Base-by-base conservation (phyloP, 2,113 vertebrate genomes). In the Podocnemis expansa region DNA sequence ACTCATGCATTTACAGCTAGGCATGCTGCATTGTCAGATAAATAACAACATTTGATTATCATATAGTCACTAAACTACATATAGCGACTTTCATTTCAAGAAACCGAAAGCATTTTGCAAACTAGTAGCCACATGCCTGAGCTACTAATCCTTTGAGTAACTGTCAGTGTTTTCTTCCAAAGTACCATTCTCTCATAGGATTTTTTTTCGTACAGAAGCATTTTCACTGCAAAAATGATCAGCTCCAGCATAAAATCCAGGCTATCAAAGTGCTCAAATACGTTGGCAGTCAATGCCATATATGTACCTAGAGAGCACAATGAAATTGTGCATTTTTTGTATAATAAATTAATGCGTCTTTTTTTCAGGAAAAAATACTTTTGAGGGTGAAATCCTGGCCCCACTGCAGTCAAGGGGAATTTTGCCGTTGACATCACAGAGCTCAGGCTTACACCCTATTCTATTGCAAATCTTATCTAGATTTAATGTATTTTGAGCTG, bases 401-500 rank as follows among this genome's bases (percentile, higher is more conserved):
- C 82, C 38, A 89, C 86, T 78, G 56, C 56, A 63, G 89, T 84
- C 12, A 80, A 10, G 12, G 89, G 27, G 7, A 51, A 38, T 88
- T 93, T 93, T 88, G 54, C 55, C 38, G 91, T 55, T 43, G 47
- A 88, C 84, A 78, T 95, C 47, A 29, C 41, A 38, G 43, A 82
- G 63, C 9, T 25, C 58, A 55, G 2, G 6, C 8, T n/a, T 52
- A 27, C 80, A 34, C 3, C 19, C 91, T 91, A 83, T 88, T n/a
- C 24, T 38, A 54, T 63, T 76, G 55, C 54, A 8, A 67, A 8
- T 45, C n/a, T 82, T 89, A 51, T 78, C 60, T 83, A 70, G 60
- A 81, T 93, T 87, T 91, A 90, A 88, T 47, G n/a, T 80, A 84
- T 58, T 47, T 87, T 87, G 82, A 85, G 24, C 29, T 92, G 76